phyloP scores from a whole-genome alignment of 2,888 invertebrate genomes.

The Tetragonula carbonaria region DNA sequence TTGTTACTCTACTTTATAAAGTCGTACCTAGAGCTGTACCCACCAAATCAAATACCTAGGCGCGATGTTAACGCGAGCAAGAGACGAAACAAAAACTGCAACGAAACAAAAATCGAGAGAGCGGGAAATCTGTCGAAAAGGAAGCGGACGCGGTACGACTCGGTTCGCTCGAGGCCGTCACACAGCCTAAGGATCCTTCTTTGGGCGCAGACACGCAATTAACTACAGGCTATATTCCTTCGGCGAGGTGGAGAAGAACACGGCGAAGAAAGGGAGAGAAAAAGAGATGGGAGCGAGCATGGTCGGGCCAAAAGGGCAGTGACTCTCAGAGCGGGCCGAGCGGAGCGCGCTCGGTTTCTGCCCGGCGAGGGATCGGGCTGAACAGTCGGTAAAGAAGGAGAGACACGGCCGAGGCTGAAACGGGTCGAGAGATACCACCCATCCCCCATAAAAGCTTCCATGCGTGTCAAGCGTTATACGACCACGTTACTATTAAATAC shows the following conservation, averaged over 20 bases:
- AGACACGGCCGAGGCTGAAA: conserved; percentile 70
- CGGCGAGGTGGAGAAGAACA: conserved; percentile 51
- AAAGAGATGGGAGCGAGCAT: conserved; percentile 40
- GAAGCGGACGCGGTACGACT: not conserved
- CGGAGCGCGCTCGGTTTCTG: conserved; percentile 24
- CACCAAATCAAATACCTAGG: no score
- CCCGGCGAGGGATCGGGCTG: conserved; percentile 29
- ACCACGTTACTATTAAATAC: conserved; percentile 83
- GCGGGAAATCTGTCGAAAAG: not conserved
- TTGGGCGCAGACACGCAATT: conserved; percentile 82
- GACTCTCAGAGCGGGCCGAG: conserved; percentile 72
- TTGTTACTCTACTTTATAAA: no score
- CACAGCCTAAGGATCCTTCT: conserved; percentile 79
- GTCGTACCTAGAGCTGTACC: no score
- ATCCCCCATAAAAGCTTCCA: conserved; percentile 80
- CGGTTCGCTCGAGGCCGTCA: conserved; percentile 59
- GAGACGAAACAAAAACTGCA: not conserved
- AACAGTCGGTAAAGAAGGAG: conserved; percentile 55
- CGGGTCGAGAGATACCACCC: conserved; percentile 69
- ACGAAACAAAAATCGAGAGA: not conserved
- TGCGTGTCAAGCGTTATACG: conserved; percentile 83
- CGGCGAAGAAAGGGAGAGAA: conserved; percentile 29
- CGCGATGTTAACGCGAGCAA: no score
- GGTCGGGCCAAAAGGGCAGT: conserved; percentile 58
- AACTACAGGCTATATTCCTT: conserved; percentile 80